Evolutionary conservation across 2,113 vertebrate species (phyloP).

Genomic region (Penelope pileata): DNA sequence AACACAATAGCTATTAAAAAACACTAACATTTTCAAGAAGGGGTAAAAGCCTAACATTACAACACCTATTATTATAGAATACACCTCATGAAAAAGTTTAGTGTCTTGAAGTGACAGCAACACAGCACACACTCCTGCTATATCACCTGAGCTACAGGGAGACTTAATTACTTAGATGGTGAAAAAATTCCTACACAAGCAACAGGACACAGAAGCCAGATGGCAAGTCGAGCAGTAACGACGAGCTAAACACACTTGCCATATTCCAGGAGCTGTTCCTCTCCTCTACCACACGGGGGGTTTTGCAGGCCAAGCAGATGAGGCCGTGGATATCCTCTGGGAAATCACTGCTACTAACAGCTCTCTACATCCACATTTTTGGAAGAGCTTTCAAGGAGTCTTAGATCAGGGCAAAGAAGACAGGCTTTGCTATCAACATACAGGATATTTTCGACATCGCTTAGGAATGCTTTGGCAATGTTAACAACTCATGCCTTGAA

Average conservation of each 20-base stretch:
- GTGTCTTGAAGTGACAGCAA: not conserved
- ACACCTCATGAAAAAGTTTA: not conserved
- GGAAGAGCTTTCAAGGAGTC: not conserved
- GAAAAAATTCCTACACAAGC: not conserved
- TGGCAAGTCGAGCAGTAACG: not conserved
- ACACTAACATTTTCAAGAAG: not conserved
- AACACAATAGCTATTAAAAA: not conserved
- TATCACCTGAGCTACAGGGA: not conserved
- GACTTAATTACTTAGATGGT: not conserved
- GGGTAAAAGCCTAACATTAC: not conserved
- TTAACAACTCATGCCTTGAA: not conserved
- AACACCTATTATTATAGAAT: not conserved
- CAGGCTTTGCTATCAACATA: not conserved
- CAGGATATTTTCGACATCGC: not conserved
- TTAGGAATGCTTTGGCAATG: not conserved
- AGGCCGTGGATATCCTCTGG: fast-evolving
- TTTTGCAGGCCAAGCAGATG: not conserved
- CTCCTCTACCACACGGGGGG: not conserved
- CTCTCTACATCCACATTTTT: not conserved
- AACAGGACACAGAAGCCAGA: not conserved
- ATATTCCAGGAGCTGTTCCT: not conserved
- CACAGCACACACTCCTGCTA: not conserved
- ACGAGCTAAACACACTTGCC: not conserved
- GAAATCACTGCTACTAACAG: not conserved
- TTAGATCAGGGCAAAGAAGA: not conserved